Evolutionary conservation across 2,888 invertebrate species (phyloP), one percentile per base, ranked within the genome.

Genomic region (Anoncus sp.): DNA sequence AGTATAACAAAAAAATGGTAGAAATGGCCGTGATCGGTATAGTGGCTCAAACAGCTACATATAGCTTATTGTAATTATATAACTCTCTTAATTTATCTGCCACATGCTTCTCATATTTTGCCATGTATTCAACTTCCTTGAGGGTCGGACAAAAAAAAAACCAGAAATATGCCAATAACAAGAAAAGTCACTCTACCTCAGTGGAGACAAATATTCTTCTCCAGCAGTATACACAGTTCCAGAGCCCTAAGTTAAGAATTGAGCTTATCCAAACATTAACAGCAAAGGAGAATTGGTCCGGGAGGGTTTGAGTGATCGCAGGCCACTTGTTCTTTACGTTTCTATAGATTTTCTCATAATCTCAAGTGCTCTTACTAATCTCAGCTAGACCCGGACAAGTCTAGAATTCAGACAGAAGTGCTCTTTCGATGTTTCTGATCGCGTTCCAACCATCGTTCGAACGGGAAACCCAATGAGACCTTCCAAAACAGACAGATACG

Each of bases 361-460:
- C 53, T 55, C 65, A 18, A 73, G 66, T 27, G 73, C 49, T 40
- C 59, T 55, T 49, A 49, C 49, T 60, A 51, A 65, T 65, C 70
- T 70, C n/a, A 24, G 24, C 51, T 43, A 45, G 45, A 63, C 62
- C 10, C 14, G 10, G 18, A 12, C n/a, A 35, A 18, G 57, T 47
- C 63, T n/a, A n/a, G n/a, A n/a, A n/a, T n/a, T 45, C 49, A 22
- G 18, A 16, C 51, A 51, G 14, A 49, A 66, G 66, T 49, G n/a
- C 31, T 31, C 53, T 35, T 45, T 38, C 24, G 53, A 53, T 60
- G 60, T 24, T 27, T 24, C 51, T 31, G 60, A 75, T 38, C 35
- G 43, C 24, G 45, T 60, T 75, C 12, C 16, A 24, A 20, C 18
- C 38, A 47, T 20, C 47, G 72, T 38, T 49, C 12, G 24, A n/a